Evolutionary conservation across 2,888 invertebrate genomes (phyloP), one percentile per base, ranked within the genome.

Genomic region (Helicoverpa assulta): DNA sequence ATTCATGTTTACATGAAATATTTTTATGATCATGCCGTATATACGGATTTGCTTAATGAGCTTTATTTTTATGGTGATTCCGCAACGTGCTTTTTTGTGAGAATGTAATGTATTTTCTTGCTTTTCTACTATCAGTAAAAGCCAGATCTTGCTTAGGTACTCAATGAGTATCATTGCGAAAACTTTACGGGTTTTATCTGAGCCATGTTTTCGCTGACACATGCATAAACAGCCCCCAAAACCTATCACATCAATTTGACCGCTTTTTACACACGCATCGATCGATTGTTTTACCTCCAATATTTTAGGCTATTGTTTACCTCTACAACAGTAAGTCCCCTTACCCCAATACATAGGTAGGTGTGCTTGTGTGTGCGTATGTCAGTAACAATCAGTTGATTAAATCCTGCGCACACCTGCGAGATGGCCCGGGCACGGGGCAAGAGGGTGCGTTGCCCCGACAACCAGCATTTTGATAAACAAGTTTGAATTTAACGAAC

Each of bases 381-480:
- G 73, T 90, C 90, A 88, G 90, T 89, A 85, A 89, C 92, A 94
- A 94, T 94, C 93, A 94, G 92, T 91, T 92, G 94, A 94, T 94
- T 92, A 93, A 95, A 94, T 94, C 94, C 94, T 79, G 81, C 68
- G 90, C 92, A 93, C 95, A 94, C 94, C 94, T 94, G 94, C 94
- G 86, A 86, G 88, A 85, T 82, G 86, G 73, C 76, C 82, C 81
- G 73, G 83, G 68, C 60, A 76, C 77, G 76, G 86, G 87, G 85
- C 52, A 18, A 56, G 57, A 77, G 86, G 88, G 86, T 78, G 88
- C 86, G 94, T 94, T 86, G 86, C 89, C 89, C 70, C 67, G 90
- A 86, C 85, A 86, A 91, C 93, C 85, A 82, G 79, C 84, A 72
- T 76, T 77, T 89, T 88, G 90, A 92, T 93, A 93, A 92, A 93